A percentile compares a stretch with the other conserved stretches of the same genome.
Conservation (phyloP, 2,113 vertebrate genomes). For the Lophura nycthemera region DNA sequence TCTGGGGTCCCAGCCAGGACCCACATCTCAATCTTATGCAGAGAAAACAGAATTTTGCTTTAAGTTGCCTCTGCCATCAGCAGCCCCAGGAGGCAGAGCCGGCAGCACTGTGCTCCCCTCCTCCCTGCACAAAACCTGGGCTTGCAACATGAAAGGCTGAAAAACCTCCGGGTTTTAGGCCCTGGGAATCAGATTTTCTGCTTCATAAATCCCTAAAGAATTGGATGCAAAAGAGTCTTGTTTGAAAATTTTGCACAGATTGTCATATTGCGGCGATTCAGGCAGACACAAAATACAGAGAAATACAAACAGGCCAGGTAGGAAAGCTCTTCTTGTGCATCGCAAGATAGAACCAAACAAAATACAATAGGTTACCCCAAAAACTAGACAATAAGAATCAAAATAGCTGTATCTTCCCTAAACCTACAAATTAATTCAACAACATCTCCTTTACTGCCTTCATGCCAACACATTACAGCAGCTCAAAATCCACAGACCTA, state of each 20-base stretch:
- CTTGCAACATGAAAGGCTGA: conserved; percentile 18
- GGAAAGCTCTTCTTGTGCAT: background rate
- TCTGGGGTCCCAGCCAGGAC: background rate
- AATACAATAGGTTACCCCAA: background rate
- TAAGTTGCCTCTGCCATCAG: background rate
- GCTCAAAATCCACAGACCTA: background rate
- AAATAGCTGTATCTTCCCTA: background rate
- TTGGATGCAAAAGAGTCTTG: background rate
- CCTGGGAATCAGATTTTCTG: conserved; percentile 18
- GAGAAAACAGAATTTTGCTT: background rate
- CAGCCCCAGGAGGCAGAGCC: conserved; percentile 3
- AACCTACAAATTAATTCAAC: background rate
- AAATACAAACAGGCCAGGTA: background rate
- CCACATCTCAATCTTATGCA: background rate
- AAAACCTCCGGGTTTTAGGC: conserved; percentile 1
- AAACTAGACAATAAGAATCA: background rate
- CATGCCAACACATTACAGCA: background rate
- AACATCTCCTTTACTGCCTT: background rate
- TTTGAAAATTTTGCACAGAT: background rate
- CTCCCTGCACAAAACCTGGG: background rate
- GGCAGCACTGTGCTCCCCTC: background rate
- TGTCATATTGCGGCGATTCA: fast-evolving
- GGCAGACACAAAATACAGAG: background rate
- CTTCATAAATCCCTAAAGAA: conserved; percentile 37
- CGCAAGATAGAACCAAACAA: background rate